phyloP scores from a whole-genome alignment of 2,888 invertebrate genomes.

The Pristionchus japonicus region DNA sequence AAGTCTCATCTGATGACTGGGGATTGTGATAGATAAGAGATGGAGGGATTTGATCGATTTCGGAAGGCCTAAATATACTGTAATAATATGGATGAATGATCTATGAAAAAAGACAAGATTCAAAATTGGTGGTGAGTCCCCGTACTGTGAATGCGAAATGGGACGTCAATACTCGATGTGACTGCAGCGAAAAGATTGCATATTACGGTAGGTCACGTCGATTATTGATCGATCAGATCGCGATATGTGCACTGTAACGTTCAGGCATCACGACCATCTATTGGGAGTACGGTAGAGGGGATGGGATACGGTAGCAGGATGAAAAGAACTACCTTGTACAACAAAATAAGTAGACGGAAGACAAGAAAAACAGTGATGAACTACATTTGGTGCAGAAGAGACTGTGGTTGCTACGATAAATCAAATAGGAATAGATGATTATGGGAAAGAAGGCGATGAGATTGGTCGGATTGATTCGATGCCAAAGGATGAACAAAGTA shows the following conservation, averaged over 20 bases:
- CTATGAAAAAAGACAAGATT: conserved; percentile 14
- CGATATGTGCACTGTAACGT: conserved; percentile 34
- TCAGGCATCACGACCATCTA: conserved; percentile 12
- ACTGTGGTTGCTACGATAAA: not conserved
- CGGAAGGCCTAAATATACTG: not conserved
- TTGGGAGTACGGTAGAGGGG: not conserved
- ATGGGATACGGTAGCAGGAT: not conserved
- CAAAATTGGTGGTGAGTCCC: not conserved
- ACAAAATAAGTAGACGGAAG: not conserved
- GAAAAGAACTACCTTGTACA: conserved; percentile 16
- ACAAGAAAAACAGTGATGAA: not conserved
- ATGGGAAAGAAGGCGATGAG: not conserved
- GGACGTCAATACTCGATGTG: not conserved
- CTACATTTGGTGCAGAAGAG: not conserved
- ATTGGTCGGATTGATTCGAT: not conserved
- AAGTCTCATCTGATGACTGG: not conserved
- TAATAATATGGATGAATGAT: not conserved
- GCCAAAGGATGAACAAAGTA: not conserved
- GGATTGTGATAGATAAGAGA: not conserved
- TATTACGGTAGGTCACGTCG: conserved; percentile 16
- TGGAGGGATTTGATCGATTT: not conserved
- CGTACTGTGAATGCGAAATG: not conserved
- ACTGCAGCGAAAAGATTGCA: not conserved
- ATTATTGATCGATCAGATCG: conserved; percentile 2
- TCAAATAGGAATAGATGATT: not conserved